Percentiles rank a stretch among this genome's conserved stretches.
These are phyloP conservation scores for Gandaritis pyraliata DNA, from an alignment of 2,888 invertebrate species.

Conservation along the genomic window DNA sequence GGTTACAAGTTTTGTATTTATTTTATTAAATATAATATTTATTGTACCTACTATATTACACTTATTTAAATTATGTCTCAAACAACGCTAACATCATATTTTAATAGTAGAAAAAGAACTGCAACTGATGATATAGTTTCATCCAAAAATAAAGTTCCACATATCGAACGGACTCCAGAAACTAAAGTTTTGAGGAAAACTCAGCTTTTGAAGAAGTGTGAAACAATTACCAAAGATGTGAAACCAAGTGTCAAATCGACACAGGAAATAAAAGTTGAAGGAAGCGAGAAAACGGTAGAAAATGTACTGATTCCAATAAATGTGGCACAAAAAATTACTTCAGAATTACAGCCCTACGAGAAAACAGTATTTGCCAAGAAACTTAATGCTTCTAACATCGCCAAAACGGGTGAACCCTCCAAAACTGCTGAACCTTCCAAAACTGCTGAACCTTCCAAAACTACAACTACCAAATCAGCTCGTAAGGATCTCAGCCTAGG, in stretches of 20 bases:
- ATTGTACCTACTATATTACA: background rate
- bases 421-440: conserved; percentile 52
- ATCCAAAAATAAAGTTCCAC: conserved; percentile 80
- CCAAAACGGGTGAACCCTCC: conserved; percentile 47
- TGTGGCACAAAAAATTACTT: conserved; percentile 20
- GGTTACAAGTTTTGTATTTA: background rate
- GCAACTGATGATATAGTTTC: conserved; percentile 86
- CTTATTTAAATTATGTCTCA: conserved; percentile 86
- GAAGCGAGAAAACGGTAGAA: conserved; percentile 31
- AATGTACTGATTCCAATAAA: conserved; percentile 25
- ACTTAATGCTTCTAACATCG: conserved; percentile 59
- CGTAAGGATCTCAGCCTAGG: conserved; percentile 87
- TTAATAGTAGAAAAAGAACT: conserved; percentile 90
- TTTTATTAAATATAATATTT: background rate
- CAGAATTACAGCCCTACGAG: conserved; percentile 30
- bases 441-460: conserved; percentile 48
- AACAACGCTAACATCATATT: conserved; percentile 90
- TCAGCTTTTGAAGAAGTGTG: conserved; percentile 44
- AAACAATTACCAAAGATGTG: conserved; percentile 31
- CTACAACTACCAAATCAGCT: conserved; percentile 74
- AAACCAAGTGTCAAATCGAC: conserved; percentile 12
- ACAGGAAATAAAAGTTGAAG: conserved; percentile 9
- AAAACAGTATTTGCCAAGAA: conserved; percentile 65
- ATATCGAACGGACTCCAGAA: conserved; percentile 58
- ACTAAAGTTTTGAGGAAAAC: conserved; percentile 50